Evolutionary conservation across 2,888 invertebrate genomes (phyloP).

Genomic region (Rhogogaster chlorosoma): DNA sequence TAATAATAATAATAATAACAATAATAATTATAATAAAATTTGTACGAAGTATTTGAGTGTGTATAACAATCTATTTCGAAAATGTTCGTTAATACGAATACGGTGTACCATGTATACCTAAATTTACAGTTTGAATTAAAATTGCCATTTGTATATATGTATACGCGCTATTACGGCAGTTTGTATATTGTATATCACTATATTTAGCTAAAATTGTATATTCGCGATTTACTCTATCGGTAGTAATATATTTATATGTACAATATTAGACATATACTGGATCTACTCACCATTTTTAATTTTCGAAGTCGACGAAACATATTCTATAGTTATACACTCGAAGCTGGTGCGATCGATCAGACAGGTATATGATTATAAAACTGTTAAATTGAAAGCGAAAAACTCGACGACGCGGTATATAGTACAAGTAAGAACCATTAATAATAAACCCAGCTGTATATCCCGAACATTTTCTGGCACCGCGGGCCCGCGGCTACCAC

Average conservation of each 20-base stretch:
- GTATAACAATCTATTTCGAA: background rate
- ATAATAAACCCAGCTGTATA: background rate
- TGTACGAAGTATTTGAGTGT: conserved; percentile 4
- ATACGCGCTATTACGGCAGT: background rate
- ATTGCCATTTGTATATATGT: background rate
- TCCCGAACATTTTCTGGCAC: background rate
- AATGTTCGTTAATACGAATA: background rate
- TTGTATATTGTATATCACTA: background rate
- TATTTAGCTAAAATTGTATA: background rate
- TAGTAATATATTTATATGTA: background rate
- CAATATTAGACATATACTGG: background rate
- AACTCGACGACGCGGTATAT: background rate
- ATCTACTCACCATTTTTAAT: conserved; percentile 66
- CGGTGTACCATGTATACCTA: background rate
- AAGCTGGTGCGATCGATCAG: background rate
- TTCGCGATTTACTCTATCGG: background rate
- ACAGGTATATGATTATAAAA: background rate
- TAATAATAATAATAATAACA: background rate
- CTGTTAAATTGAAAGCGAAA: background rate
- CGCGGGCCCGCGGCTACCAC: background rate
- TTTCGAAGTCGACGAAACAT: conserved; percentile 67
- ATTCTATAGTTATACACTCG: background rate
- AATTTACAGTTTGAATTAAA: background rate
- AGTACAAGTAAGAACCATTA: background rate
- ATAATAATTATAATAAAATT: conserved; percentile 18